Evolutionary conservation across 2,113 vertebrate species (phyloP), one percentile per base, ranked within the genome.

Genomic region (Alosa alosa): DNA sequence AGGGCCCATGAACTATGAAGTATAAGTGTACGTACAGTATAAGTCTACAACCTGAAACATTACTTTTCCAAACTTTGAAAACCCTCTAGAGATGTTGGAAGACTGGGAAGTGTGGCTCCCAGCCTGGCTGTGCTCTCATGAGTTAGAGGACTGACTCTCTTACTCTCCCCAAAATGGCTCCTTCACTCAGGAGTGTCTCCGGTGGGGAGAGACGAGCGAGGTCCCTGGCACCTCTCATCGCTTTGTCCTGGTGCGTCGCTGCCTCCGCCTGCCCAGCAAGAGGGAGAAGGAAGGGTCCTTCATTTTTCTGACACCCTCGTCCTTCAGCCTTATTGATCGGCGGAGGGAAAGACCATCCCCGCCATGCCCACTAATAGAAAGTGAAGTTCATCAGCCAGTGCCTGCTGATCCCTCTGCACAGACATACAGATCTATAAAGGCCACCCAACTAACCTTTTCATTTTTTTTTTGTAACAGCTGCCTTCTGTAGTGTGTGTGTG

Each of bases 321-420:
- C 93, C 94, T 96, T 95, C 93, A 95, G 92, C 90, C 92, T 15
- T 95, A 95, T 95, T 94, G 94, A 96, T 95, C 93, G 92, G 92
- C 85, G 36, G 83, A 89, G 91, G 4, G 86, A 92, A 91, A 89
- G 64, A 87, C 88, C 88, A 89, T 93, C 92, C 87, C 89, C 86
- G 87, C 89, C 91, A 93, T 90, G 86, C 88, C 92, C 85, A 86
- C 93, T 95, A 94, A 95, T 94, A 95, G 92, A 94, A 94, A 94
- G 91, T 93, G 93, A 94, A 94, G 94, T 95, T 94, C 94, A 94
- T 95, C 93, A 94, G 91, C 88, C 88, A 86, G 85, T 86, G 81
- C 85, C 84, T 89, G 89, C 89, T 88, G 86, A 88, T 90, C 89
- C 88, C 82, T 89, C 87, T 88, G 83, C 88, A 91, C 93, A 91